Base-by-base conservation (phyloP, 2,888 invertebrate genomes). In the Apamea monoglypha region DNA sequence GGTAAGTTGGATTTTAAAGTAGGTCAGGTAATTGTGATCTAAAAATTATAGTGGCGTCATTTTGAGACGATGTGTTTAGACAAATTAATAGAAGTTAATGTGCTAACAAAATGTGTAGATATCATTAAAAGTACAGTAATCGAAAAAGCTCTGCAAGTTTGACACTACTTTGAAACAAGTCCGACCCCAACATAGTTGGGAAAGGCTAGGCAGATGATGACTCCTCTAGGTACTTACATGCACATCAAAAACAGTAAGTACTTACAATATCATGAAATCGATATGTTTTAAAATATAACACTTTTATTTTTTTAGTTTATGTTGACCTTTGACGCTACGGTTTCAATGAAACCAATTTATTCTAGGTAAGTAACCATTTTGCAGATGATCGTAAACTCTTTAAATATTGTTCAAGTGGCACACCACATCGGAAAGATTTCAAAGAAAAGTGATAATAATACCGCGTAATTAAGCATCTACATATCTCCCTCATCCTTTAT, bases 401-500 rank as follows among this genome's bases (percentile, higher is more conserved):
- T n/a, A n/a, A 53, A 56, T 25, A 25, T 14, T 47, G 5, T 47
- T n/a, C 32, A 21, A 40, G 0, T 36, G 25, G 7, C 14, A 36
- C 18, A 56, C 3, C 18, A 59, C 29, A 36, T 40, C 32, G 7
- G 47, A 81, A 16, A 68, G 40, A 32, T 32, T 18, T 16, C 8
- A 61, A 59, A 36, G 12, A 63, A 78, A 66, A 50, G 32, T 69
- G 47, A 66, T 56, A 64, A 83, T 72, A 85, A 87, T 78, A 71
- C 64, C 29, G 53, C 36, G 66, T 81, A 81, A 86, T 87, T 84
- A 81, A 56, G 21, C 68, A 36, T 76, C 32, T 74, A 77, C 74
- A 68, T 44, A 78, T 76, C 76, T 80, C 83, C 80, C 53, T 81
- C 76, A 84, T 85, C 87, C 85, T 78, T 85, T 87, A 82, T 85